Percentiles rank a stretch among this genome's conserved stretches.
These are phyloP conservation scores for Drosophila repletoides DNA, from an alignment of 1,140 invertebrate species.

Conservation along the genomic window DNA sequence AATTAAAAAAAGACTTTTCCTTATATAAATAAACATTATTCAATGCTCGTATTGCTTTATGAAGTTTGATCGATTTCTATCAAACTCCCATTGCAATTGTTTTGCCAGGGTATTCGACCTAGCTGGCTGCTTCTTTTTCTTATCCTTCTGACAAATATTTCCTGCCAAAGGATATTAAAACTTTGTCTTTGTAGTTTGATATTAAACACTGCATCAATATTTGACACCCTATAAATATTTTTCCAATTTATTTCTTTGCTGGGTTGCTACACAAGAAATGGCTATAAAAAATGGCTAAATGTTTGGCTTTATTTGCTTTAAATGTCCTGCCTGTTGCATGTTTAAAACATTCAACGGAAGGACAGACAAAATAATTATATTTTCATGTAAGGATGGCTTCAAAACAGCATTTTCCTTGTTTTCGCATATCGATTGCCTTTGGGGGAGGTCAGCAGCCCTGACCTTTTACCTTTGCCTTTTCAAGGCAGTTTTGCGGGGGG, in stretches of 20 bases:
- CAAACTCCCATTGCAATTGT: too few relatives aligned
- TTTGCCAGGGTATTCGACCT: too few relatives aligned
- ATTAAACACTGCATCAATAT: too few relatives aligned
- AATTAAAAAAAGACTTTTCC: too few relatives aligned
- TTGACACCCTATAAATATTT: too few relatives aligned
- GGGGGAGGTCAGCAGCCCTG: conserved; percentile 27
- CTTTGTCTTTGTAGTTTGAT: conserved; percentile 23
- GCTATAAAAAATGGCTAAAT: too few relatives aligned
- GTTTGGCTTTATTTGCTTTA: not conserved
- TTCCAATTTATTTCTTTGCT: too few relatives aligned
- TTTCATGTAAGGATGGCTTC: not conserved
- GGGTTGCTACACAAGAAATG: too few relatives aligned
- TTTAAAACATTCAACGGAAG: not conserved
- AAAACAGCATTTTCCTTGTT: not conserved
- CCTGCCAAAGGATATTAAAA: conserved; percentile 4
- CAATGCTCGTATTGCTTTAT: too few relatives aligned
- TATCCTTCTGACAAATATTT: too few relatives aligned
- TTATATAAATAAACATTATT: too few relatives aligned
- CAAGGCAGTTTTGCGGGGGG: conserved; percentile 1
- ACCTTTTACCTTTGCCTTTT: conserved; percentile 37
- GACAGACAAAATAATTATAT: not conserved
- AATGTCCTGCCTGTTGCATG: conserved; percentile 2
- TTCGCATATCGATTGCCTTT: conserved; percentile 28
- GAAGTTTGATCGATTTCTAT: too few relatives aligned
- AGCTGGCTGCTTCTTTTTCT: not conserved